A percentile compares a stretch with the other conserved stretches of the same genome.
phyloP scores from a whole-genome alignment of 2,113 vertebrate species.

The Neodon shergylaensis region DNA sequence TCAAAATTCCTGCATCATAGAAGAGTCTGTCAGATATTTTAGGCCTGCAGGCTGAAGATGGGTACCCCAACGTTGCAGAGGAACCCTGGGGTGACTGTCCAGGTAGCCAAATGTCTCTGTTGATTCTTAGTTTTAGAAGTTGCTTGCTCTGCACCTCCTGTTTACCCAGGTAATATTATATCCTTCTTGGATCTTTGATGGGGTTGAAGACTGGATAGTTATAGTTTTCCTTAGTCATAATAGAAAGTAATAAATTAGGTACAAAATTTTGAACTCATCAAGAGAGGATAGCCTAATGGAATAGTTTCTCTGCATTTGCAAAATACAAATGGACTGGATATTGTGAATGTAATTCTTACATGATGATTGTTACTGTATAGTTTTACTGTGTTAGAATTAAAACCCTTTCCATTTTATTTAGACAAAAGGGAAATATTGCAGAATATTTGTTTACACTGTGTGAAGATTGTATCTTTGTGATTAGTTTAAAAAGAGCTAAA shows the following conservation, averaged over 20 bases:
- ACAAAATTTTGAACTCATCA: neutral
- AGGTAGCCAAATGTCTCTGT: neutral
- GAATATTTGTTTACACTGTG: neutral
- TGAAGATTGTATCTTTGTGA: neutral
- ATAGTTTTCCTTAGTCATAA: neutral
- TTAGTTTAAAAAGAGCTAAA: neutral
- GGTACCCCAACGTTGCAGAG: neutral
- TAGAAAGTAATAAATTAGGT: neutral
- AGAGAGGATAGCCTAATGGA: neutral
- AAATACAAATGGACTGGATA: neutral
- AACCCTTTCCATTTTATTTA: neutral
- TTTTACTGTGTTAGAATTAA: neutral
- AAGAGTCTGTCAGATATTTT: neutral
- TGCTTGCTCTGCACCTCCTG: neutral
- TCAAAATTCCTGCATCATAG: neutral
- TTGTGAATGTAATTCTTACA: neutral
- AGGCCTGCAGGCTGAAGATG: neutral
- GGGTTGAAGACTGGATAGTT: neutral
- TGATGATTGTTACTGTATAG: neutral
- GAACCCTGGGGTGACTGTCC: neutral
- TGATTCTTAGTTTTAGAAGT: neutral
- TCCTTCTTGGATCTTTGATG: neutral
- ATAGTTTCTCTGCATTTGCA: neutral
- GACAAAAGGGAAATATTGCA: neutral
- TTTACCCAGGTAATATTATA: neutral